Base-by-base conservation (phyloP, 2,113 vertebrate genomes). In the Microcebus jonahi region DNA sequence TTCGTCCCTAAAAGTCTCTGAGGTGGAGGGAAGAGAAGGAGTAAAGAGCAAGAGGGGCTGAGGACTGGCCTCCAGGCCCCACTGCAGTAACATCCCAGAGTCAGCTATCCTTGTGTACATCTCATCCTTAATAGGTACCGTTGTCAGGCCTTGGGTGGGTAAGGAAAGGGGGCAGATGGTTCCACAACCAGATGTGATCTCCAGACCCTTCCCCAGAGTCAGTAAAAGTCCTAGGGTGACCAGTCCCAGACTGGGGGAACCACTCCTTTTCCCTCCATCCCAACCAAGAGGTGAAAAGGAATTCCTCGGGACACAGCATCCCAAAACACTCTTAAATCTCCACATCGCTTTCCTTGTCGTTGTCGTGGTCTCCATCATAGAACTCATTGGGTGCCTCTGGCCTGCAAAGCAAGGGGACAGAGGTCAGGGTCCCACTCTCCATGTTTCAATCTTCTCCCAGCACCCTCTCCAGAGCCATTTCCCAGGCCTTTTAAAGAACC, bases 281-380 rank as follows among this genome's bases (percentile, higher is more conserved):
- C 48, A 96, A 90, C 86, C 93, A 96, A 92, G 55, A 17, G 34
- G 0, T 92, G 42, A 27, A 70, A 3, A 1, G 96, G 92, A 85
- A 42, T n/a, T 76, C 86, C 76, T 63, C 68, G 39, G 8, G 65
- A 95, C 80, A 84, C 31, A 75, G 61, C 96, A 89, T 48, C 81
- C 80, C 70, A 63, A 39, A 67, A 0, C 31, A 12, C 87, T 92
- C 90, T 99, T 98, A 99, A 97, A 99, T 99, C 98, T 99, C 99
- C 57, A 99, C 99, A 0, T 99, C 99, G 0, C 99, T 99, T 98
- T 99, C 99, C 97, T 99, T 99, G 98, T 99, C 99, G 0, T 99
- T 99, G 98, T 99, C 99, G 3, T 99, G 99, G 98, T 99, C 99
- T 21, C 99, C 99, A 0, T 99, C 99, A 8, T 99, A 99, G 96